These are phyloP conservation scores for Poecilia picta DNA, from an alignment of 2,797 vertebrate species.

Conservation along the genomic window DNA sequence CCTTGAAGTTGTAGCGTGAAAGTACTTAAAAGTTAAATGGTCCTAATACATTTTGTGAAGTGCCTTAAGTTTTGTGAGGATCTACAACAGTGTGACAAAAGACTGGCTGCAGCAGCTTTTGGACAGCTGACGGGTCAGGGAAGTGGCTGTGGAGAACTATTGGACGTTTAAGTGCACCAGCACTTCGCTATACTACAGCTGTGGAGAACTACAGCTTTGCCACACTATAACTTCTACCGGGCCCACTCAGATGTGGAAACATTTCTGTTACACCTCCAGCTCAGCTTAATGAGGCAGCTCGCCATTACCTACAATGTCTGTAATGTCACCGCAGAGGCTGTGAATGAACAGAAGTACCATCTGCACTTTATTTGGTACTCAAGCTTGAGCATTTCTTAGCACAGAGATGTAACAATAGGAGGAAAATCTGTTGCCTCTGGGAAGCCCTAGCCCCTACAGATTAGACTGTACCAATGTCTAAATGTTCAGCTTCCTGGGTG, in stretches of 20 bases:
- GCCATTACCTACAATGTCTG: slow-evolving; percentile 45
- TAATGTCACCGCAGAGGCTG: slow-evolving; percentile 26
- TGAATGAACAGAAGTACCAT: no score
- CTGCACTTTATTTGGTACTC: slow-evolving; percentile 20
- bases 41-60: background rate
- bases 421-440: background rate
- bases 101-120: slow-evolving; percentile 40
- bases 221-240: background rate
- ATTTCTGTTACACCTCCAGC: slow-evolving; percentile 49
- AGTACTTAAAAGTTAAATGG: background rate
- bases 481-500: background rate
- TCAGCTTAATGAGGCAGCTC: slow-evolving; percentile 63
- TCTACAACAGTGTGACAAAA: slow-evolving; percentile 22
- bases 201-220: no score
- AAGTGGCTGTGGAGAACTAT: slow-evolving; percentile 24
- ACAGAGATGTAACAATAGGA: background rate
- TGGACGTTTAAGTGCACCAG: slow-evolving; percentile 36
- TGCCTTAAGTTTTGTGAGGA: background rate
- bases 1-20: background rate
- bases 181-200: background rate
- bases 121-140: slow-evolving; percentile 43
- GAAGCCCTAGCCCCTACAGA: background rate
- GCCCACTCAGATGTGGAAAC: slow-evolving; percentile 48
- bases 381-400: slow-evolving; percentile 1
- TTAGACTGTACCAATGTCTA: background rate